Evolutionary conservation across 2,888 invertebrate species (phyloP).

Genomic region (Ornithoptera alexandrae): DNA sequence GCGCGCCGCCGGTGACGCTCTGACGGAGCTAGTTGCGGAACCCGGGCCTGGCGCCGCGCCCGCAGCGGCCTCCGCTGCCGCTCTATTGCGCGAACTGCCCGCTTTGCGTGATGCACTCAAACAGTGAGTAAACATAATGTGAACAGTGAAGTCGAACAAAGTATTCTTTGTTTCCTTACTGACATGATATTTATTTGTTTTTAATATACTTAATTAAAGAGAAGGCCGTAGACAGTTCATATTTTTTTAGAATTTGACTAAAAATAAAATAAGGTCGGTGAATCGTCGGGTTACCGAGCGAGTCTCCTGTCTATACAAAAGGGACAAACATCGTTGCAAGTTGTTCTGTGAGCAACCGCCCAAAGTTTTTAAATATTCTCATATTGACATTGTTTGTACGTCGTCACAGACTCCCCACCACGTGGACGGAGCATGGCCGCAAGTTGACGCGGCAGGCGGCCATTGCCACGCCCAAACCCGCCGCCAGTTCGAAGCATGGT

Average conservation of each 20-base stretch:
- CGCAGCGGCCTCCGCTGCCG: conserved; percentile 36
- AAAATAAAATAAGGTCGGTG: no score
- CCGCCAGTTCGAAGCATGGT: conserved; percentile 40
- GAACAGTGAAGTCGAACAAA: no score
- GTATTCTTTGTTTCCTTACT: no score
- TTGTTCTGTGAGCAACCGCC: not conserved
- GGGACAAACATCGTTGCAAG: no score
- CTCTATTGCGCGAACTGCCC: conserved; percentile 40
- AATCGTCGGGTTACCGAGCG: no score
- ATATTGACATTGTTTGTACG: not conserved
- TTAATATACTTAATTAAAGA: no score
- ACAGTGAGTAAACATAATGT: conserved; percentile 42
- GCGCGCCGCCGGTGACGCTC: conserved; percentile 37
- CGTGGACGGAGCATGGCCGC: conserved; percentile 45
- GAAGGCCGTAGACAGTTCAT: no score
- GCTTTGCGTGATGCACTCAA: conserved; percentile 43
- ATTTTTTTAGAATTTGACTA: no score
- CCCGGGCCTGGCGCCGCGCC: conserved; percentile 29
- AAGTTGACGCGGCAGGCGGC: conserved; percentile 49
- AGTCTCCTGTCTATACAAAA: no score
- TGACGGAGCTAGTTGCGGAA: conserved; percentile 32
- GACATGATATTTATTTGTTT: no score
- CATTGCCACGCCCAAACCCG: conserved; percentile 34
- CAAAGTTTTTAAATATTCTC: not conserved
- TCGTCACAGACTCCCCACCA: conserved; percentile 46